A percentile compares a stretch with the other conserved stretches of the same genome.
Conservation (phyloP, 2,888 invertebrate species). For the Eupeodes latifasciatus region DNA sequence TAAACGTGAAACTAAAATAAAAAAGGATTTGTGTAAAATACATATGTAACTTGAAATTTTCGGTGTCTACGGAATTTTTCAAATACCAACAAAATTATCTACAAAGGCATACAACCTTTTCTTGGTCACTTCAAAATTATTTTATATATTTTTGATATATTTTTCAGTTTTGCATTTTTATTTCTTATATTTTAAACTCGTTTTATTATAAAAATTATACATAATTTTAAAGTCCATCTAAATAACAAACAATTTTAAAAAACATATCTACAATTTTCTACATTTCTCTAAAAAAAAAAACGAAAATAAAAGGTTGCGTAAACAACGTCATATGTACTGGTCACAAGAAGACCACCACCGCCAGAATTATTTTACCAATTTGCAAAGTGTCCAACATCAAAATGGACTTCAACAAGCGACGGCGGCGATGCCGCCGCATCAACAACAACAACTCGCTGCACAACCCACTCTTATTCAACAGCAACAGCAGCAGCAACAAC, state of each 20-base stretch:
- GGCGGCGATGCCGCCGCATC: slow-evolving; percentile 75
- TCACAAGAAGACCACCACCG: slow-evolving; percentile 76
- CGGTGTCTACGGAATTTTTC: no score
- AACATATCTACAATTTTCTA: background rate
- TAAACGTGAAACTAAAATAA: no score
- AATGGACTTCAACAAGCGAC: slow-evolving; percentile 75
- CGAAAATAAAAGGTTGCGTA: slow-evolving; percentile 63
- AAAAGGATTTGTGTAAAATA: no score
- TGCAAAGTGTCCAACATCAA: slow-evolving; percentile 74
- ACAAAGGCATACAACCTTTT: no score
- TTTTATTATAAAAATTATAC: background rate
- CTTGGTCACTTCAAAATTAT: no score
- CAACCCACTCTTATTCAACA: slow-evolving; percentile 72
- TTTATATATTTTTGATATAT: no score
- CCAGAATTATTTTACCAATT: slow-evolving; percentile 63
- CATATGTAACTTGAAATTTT: no score
- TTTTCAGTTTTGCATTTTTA: no score
- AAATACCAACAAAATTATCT: no score
- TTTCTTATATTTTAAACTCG: background rate
- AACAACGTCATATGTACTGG: slow-evolving; percentile 70
- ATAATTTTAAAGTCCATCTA: no score
- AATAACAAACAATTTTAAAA: background rate
- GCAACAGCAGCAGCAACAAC: slow-evolving; percentile 73
- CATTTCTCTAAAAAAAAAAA: background rate
- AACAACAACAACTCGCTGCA: slow-evolving; percentile 73